These are phyloP conservation scores for Mastacembelus armatus DNA, from an alignment of 2,797 vertebrate species.

Conservation along the genomic window DNA sequence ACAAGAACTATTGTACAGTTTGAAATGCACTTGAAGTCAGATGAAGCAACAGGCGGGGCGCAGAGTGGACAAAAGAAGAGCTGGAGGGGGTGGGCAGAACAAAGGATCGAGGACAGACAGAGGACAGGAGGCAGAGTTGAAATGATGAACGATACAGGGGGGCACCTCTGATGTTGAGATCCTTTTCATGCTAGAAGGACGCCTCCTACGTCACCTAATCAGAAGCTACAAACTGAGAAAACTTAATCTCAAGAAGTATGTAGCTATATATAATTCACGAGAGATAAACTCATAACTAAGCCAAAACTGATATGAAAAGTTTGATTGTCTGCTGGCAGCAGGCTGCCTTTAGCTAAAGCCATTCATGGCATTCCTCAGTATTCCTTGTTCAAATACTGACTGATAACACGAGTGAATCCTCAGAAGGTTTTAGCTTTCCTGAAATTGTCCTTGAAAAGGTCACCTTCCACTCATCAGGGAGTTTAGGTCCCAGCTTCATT, in stretches of 20 bases:
- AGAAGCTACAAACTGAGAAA: conserved; percentile 31
- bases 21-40: conserved; percentile 22
- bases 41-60: conserved; percentile 3
- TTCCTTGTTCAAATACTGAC: conserved; percentile 11
- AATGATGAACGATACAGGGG: conserved; percentile 19
- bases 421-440: conserved; percentile 29
- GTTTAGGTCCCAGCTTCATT: conserved; percentile 74
- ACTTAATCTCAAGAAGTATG: not conserved
- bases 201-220: conserved; percentile 9
- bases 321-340: not conserved
- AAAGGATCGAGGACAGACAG: conserved; percentile 5
- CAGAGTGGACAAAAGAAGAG: conserved; percentile 19
- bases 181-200: conserved; percentile 23
- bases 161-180: conserved; percentile 51
- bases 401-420: conserved; percentile 25
- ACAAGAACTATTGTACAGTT: conserved; percentile 17
- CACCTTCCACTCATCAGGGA: conserved; percentile 59
- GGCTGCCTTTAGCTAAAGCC: not conserved
- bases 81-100: conserved; percentile 3
- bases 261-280: not conserved
- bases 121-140: conserved; percentile 25
- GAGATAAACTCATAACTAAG: not conserved
- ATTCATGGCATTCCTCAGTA: conserved; percentile 30
- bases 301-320: not conserved
- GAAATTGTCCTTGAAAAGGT: conserved; percentile 66